These are phyloP conservation scores for Conistra vaccinii DNA, from an alignment of 2,888 invertebrate species.

Conservation along the genomic window DNA sequence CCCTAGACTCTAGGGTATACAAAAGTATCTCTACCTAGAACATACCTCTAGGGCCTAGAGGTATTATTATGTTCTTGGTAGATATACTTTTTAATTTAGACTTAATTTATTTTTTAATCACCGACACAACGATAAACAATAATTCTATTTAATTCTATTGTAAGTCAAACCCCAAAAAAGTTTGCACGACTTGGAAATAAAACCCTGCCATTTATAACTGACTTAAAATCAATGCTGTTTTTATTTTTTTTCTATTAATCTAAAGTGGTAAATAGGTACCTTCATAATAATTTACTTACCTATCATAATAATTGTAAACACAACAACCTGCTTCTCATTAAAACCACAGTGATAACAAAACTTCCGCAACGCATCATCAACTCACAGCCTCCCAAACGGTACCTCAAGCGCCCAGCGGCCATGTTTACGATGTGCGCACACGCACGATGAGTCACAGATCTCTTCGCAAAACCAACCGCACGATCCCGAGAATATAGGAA, in stretches of 20 bases:
- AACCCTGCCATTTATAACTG: not conserved
- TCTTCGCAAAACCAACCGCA: not conserved
- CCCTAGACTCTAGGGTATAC: no score
- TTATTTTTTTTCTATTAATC: not conserved
- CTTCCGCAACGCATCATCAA: not conserved
- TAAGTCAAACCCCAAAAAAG: no score
- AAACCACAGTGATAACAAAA: not conserved
- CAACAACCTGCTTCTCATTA: not conserved
- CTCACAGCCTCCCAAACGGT: slow-evolving; percentile 15
- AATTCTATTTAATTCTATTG: no score
- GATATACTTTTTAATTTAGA: no score
- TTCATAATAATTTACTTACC: not conserved
- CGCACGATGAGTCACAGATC: not conserved
- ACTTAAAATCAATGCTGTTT: not conserved
- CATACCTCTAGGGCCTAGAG: no score
- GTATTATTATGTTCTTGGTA: no score
- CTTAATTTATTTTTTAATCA: no score
- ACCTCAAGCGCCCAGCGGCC: slow-evolving; percentile 1
- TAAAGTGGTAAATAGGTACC: no score
- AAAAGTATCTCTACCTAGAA: no score
- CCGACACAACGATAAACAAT: no score
- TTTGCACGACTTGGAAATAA: not conserved
- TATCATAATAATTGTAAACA: not conserved
- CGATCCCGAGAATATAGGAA: not conserved
- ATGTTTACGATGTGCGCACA: slow-evolving; percentile 11